Conservation (phyloP, 2,888 invertebrate species). For the Spatulosminthurus flaviceps region DNA sequence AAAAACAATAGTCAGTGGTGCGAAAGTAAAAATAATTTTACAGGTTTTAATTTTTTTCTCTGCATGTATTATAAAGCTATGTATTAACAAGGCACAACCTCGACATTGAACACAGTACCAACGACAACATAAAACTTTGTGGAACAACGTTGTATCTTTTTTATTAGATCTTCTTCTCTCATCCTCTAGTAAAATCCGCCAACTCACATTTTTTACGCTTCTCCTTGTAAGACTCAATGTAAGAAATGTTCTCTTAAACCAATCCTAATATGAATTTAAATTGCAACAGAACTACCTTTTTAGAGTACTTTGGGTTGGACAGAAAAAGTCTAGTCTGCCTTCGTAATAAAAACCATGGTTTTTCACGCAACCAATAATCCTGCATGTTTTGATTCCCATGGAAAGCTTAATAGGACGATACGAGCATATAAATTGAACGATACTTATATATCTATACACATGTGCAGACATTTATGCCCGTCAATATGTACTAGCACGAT, state of each 20-base stretch:
- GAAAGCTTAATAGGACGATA: too few species aligned
- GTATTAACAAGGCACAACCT: too few species aligned
- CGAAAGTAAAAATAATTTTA: constrained; percentile 1
- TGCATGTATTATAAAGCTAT: neutral
- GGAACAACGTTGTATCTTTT: neutral
- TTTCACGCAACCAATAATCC: too few species aligned
- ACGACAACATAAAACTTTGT: neutral
- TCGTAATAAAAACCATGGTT: too few species aligned
- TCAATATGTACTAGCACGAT: too few species aligned
- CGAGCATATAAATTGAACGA: too few species aligned
- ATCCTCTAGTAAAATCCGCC: neutral
- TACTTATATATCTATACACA: too few species aligned
- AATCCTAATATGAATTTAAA: neutral
- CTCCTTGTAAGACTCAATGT: neutral
- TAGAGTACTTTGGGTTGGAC: neutral
- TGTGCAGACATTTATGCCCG: too few species aligned
- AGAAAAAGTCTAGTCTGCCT: too few species aligned
- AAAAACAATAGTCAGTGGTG: too few species aligned
- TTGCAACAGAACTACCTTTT: neutral
- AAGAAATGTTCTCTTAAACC: neutral
- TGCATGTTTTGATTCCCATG: too few species aligned
- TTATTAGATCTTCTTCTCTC: too few species aligned
- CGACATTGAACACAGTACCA: neutral
- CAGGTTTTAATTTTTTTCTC: neutral
- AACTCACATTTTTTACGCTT: neutral